Conservation (phyloP, 2,888 invertebrate species). For the Hydrotaea cyrtoneurina region DNA sequence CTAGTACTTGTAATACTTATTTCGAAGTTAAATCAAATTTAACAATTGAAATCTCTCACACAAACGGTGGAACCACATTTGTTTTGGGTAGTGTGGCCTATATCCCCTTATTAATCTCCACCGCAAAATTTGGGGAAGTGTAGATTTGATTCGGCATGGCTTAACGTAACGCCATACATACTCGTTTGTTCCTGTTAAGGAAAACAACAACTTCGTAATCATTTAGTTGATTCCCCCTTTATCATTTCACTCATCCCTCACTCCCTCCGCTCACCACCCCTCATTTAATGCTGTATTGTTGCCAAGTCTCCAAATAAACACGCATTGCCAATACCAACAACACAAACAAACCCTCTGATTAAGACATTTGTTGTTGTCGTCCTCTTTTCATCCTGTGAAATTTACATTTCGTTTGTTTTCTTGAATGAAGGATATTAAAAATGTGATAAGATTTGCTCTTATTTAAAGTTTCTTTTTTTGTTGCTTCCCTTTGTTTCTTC, state of each 20-base stretch:
- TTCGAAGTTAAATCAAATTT: no score
- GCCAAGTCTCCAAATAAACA: background rate
- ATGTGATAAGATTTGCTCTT: background rate
- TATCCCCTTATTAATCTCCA: no score
- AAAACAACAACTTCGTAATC: background rate
- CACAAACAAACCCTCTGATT: background rate
- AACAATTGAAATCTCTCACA: no score
- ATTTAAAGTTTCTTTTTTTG: background rate
- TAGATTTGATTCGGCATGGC: no score
- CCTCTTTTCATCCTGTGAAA: background rate
- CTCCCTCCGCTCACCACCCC: no score
- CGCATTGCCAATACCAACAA: background rate
- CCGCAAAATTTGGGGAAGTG: no score
- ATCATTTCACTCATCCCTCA: no score
- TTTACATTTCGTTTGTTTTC: conserved; percentile 20
- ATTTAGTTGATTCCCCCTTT: background rate
- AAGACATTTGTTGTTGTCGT: background rate
- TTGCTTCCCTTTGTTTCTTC: background rate
- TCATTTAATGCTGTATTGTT: background rate
- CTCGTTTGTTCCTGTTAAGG: background rate
- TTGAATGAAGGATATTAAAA: background rate
- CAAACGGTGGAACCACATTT: no score
- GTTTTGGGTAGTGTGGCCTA: no score
- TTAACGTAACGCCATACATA: no score
- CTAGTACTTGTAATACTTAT: no score